Evolutionary conservation across 2,113 vertebrate species (phyloP).

Genomic region (Ictalurus furcatus): DNA sequence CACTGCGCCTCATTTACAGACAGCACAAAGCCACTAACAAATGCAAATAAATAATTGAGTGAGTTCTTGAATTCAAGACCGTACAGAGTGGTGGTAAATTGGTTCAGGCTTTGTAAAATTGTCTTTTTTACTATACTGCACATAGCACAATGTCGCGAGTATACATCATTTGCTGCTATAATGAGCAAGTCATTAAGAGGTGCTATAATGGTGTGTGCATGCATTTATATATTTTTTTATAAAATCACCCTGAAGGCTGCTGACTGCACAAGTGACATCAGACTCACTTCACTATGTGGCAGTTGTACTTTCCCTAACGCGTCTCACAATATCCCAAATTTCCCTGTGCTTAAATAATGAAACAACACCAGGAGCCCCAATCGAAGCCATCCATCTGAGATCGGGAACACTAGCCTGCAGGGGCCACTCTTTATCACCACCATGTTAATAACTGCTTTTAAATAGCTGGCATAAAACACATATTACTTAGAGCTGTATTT

Average conservation of each 20-base stretch:
- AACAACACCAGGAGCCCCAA: constrained; percentile 25
- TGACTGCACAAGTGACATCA: constrained; percentile 3
- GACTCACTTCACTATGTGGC: background rate
- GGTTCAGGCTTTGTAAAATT: constrained; percentile 23
- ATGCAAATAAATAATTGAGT: constrained; percentile 49
- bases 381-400: constrained; percentile 29
- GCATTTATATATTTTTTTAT: constrained; percentile 1
- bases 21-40: constrained; percentile 35
- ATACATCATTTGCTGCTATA: background rate
- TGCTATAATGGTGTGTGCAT: background rate
- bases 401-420: constrained; percentile 14
- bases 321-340: background rate
- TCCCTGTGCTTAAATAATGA: constrained; percentile 30
- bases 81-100: constrained; percentile 2
- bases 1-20: constrained; percentile 49
- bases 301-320: background rate
- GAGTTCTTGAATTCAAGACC: constrained; percentile 28
- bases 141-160: background rate
- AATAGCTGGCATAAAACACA: constrained; percentile 30
- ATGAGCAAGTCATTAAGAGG: constrained; percentile 16
- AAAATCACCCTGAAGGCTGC: background rate
- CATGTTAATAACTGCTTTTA: constrained; percentile 41
- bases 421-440: constrained; percentile 25
- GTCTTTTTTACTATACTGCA: background rate
- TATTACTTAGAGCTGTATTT: constrained; percentile 37